phyloP scores from a whole-genome alignment of 2,888 invertebrate genomes.

The Thumatha senex region DNA sequence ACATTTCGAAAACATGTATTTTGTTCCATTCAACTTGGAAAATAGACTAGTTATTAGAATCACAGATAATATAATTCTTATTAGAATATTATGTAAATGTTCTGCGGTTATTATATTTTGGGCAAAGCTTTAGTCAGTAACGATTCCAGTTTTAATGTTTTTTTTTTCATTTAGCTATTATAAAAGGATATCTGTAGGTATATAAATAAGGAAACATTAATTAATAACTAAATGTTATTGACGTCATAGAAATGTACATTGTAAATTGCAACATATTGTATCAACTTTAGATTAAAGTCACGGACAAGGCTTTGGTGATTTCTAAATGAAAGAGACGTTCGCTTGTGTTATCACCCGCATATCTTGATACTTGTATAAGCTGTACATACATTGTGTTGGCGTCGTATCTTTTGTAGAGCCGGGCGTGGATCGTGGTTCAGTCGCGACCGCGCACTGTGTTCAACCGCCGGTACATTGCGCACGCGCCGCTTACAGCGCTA shows the following conservation, averaged over 20 bases:
- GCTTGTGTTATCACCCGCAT: constrained; percentile 43
- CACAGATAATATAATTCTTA: too few species aligned
- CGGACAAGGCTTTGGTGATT: constrained; percentile 44
- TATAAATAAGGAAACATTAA: constrained; percentile 23
- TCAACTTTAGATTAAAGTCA: constrained; percentile 41
- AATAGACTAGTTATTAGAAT: too few species aligned
- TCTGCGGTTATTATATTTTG: too few species aligned
- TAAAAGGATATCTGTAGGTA: neutral
- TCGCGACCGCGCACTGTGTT: constrained; percentile 36
- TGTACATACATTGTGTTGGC: constrained; percentile 21
- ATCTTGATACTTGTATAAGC: constrained; percentile 23
- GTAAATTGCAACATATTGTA: constrained; percentile 32
- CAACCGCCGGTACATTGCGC: constrained; percentile 23
- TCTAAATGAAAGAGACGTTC: constrained; percentile 32
- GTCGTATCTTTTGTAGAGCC: constrained; percentile 30
- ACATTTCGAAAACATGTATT: too few species aligned
- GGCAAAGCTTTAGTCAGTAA: too few species aligned
- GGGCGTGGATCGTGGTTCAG: constrained; percentile 15
- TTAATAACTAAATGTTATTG: constrained; percentile 23
- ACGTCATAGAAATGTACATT: constrained; percentile 34
- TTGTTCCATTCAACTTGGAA: too few species aligned
- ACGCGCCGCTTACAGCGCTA: constrained; percentile 33
- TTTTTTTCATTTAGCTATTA: neutral
- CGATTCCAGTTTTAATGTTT: neutral
- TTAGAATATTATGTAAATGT: too few species aligned